phyloP scores from a whole-genome alignment of 35 echinoderm and acorn worm genomes.

The Holothuria glaberrima region DNA sequence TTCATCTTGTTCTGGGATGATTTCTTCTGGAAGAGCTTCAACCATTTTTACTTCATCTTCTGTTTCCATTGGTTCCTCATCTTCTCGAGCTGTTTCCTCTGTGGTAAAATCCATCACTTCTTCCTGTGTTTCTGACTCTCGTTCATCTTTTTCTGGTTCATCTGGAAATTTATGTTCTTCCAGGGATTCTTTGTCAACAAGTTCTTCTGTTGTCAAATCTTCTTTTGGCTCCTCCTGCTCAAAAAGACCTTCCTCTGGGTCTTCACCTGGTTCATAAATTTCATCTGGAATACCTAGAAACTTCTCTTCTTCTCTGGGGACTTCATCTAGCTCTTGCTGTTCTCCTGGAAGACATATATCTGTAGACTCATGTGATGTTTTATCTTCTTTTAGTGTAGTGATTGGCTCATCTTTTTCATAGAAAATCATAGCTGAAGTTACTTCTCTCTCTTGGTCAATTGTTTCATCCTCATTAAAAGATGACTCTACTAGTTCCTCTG shows the following conservation, averaged over 20 bases:
- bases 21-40: constrained; percentile 8
- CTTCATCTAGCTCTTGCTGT: too few relatives aligned
- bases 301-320: background rate
- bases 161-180: too few relatives aligned
- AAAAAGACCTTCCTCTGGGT: background rate
- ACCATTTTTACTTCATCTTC: background rate
- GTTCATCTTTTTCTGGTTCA: too few relatives aligned
- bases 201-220: too few relatives aligned
- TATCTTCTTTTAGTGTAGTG: background rate
- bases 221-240: too few relatives aligned
- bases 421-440: background rate
- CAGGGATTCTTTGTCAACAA: too few relatives aligned
- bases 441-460: background rate
- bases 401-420: background rate
- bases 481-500: too few relatives aligned
- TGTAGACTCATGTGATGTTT: too few relatives aligned
- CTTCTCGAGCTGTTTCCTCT: constrained; percentile 14
- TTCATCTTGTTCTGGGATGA: background rate
- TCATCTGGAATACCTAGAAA: background rate
- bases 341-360: too few relatives aligned
- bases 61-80: background rate
- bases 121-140: constrained; percentile 1
- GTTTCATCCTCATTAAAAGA: background rate
- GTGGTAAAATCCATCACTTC: background rate
- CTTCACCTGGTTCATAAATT: background rate